Conservation (phyloP, 1,140 invertebrate species). For the Rhagoletis zephyria region DNA sequence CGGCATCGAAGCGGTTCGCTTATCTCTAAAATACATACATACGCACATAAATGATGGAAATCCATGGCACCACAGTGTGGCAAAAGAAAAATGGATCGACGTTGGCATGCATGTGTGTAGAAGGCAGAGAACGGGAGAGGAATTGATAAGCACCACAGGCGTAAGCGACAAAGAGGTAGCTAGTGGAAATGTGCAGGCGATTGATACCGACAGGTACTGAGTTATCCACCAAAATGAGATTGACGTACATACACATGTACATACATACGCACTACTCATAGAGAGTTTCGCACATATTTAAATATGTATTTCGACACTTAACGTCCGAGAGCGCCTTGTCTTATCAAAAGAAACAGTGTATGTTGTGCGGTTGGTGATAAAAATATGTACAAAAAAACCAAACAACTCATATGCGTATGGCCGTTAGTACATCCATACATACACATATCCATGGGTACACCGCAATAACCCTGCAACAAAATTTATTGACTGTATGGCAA, state of each 20-base stretch:
- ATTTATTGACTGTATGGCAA: too few species aligned
- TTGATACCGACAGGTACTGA: background rate
- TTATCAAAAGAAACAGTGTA: slow-evolving; percentile 1
- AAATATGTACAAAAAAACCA: background rate
- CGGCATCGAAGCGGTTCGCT: background rate
- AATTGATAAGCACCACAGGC: background rate
- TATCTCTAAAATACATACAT: background rate
- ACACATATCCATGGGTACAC: background rate
- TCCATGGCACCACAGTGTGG: background rate
- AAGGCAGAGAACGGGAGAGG: background rate
- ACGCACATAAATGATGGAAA: background rate
- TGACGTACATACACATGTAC: background rate
- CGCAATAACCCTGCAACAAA: too few species aligned
- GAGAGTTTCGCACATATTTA: background rate
- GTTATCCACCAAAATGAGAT: background rate
- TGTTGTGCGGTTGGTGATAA: slow-evolving; percentile 10
- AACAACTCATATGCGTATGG: background rate
- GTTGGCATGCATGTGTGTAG: background rate
- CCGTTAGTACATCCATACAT: background rate
- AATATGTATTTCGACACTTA: background rate
- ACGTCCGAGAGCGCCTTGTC: background rate
- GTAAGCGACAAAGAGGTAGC: too few species aligned
- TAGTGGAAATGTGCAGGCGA: background rate
- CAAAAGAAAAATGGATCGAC: background rate
- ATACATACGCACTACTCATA: background rate